phyloP scores from a whole-genome alignment of 1,140 invertebrate genomes.

The Pseudomyrmex cubaensis region DNA sequence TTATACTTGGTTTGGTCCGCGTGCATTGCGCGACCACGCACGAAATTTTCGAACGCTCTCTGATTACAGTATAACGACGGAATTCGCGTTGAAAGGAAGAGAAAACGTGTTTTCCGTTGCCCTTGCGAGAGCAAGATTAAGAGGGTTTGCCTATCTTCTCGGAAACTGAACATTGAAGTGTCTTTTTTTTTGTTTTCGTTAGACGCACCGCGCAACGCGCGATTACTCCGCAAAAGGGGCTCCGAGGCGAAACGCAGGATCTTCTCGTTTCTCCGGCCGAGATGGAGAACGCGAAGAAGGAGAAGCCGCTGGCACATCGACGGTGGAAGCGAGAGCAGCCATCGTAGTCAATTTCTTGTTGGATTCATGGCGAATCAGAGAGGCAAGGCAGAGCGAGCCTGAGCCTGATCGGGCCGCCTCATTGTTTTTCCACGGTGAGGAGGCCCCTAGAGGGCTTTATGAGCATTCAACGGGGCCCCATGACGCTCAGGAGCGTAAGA shows the following conservation, averaged over 20 bases:
- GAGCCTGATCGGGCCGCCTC: conserved; percentile 75
- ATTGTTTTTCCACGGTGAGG: conserved; percentile 78
- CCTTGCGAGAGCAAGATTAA: not conserved
- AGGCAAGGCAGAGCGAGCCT: conserved; percentile 73
- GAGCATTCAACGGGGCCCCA: conserved; percentile 64
- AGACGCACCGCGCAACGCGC: no score
- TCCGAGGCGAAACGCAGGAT: conserved; percentile 2
- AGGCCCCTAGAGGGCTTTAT: conserved; percentile 73
- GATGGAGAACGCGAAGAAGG: conserved; percentile 37
- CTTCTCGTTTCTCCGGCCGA: conserved; percentile 4
- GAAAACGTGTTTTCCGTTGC: not conserved
- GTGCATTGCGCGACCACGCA: not conserved
- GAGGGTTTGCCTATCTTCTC: not conserved
- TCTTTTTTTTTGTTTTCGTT: not conserved
- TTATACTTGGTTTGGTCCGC: conserved; percentile 51
- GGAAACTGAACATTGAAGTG: not conserved
- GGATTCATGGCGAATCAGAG: conserved; percentile 80
- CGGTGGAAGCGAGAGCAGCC: conserved; percentile 62
- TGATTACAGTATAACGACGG: not conserved
- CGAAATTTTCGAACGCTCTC: not conserved
- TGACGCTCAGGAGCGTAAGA: conserved; percentile 72
- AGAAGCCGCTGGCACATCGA: conserved; percentile 48
- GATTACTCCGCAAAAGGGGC: conserved; percentile 4
- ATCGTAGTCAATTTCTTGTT: conserved; percentile 76
- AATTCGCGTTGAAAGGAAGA: not conserved